Evolutionary conservation across 2,113 vertebrate species (phyloP).

Genomic region (Monarcha castaneiventris): DNA sequence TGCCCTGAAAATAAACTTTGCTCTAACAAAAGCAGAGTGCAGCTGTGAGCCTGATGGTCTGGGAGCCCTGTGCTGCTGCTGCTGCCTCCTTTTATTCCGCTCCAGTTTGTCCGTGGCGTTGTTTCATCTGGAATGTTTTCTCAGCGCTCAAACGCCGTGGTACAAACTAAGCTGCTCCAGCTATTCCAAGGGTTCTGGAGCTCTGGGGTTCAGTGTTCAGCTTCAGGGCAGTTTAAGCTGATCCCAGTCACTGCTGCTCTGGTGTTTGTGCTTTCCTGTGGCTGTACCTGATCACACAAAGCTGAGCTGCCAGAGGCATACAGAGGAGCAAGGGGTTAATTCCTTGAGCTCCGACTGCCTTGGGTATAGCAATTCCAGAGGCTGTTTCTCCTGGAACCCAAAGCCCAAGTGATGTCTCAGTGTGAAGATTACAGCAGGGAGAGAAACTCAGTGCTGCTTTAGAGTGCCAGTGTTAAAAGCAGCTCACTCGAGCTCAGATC

Average conservation of each 20-base stretch:
- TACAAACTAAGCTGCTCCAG: not conserved
- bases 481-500: not conserved
- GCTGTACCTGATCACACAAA: fast-evolving
- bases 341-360: not conserved
- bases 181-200: not conserved
- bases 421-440: not conserved
- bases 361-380: not conserved
- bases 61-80: not conserved
- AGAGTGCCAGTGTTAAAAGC: not conserved
- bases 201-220: not conserved
- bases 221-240: not conserved
- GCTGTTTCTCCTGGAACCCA: not conserved
- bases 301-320: not conserved
- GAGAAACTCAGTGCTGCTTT: not conserved
- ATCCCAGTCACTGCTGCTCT: not conserved
- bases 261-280: not conserved
- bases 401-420: not conserved
- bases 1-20: not conserved
- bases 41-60: not conserved
- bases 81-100: constrained; percentile 1
- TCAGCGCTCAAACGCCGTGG: not conserved
- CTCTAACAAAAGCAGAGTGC: not conserved
- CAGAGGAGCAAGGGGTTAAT: not conserved
- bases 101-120: not conserved
- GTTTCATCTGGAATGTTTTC: not conserved